Evolutionary conservation across 2,888 invertebrate genomes (phyloP).

Genomic region (Lasius fuliginosus): DNA sequence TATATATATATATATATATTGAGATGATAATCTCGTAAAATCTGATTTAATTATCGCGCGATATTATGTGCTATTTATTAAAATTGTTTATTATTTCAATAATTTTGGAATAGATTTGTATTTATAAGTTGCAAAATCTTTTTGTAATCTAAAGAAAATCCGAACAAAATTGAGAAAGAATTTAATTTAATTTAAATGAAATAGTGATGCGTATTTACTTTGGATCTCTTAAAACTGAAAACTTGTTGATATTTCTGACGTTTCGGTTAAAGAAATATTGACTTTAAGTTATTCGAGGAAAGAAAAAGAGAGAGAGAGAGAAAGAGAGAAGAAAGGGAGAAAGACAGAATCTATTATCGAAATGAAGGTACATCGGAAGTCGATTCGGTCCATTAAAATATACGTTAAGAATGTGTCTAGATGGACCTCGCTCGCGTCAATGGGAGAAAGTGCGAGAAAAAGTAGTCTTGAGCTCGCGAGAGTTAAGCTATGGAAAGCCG

Average conservation of each 20-base stretch:
- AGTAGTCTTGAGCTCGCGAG: conserved; percentile 24
- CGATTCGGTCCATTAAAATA: conserved; percentile 18
- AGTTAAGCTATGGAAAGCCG: conserved; percentile 44
- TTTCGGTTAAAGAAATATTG: not conserved
- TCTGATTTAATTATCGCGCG: not conserved
- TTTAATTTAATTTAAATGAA: not conserved
- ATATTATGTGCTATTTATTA: not conserved
- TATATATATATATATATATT: not conserved
- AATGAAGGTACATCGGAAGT: not conserved
- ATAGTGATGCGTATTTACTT: not conserved
- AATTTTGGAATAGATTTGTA: not conserved
- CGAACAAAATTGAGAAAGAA: not conserved
- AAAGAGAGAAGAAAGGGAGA: too few relatives aligned
- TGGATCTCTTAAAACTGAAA: not conserved
- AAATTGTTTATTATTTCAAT: not conserved
- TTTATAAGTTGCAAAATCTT: not conserved
- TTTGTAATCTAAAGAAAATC: not conserved
- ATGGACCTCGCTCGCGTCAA: conserved; percentile 8
- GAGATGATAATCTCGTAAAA: not conserved
- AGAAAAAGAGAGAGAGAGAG: not conserved
- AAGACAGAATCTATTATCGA: not conserved
- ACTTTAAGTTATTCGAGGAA: not conserved
- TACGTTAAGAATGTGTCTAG: not conserved
- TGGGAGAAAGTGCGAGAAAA: conserved; percentile 31
- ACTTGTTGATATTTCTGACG: not conserved